Percentiles rank a stretch among this genome's conserved stretches.
Evolutionary conservation across 1,140 invertebrate genomes (phyloP).

Genomic region (Eumeta japonica): DNA sequence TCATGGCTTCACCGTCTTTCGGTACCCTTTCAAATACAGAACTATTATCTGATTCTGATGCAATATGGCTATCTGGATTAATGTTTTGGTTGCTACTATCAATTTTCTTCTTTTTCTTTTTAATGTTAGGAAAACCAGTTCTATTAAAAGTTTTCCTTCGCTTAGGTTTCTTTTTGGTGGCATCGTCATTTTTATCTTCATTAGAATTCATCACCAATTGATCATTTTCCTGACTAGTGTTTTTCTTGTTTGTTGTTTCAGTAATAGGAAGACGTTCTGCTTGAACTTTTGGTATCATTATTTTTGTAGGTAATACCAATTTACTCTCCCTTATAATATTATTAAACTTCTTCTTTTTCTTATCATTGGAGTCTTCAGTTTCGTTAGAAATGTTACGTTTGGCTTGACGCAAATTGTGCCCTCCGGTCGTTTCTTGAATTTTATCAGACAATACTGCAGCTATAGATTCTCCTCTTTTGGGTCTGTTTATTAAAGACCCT

Average conservation of each 20-base stretch:
- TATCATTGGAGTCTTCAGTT: constrained; percentile 39
- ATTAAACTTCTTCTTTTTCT: constrained; percentile 44
- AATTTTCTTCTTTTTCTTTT: constrained; percentile 79
- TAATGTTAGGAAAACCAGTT: constrained; percentile 82
- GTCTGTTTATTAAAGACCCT: constrained; percentile 35
- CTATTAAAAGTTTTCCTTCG: constrained; percentile 78
- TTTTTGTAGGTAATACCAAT: constrained; percentile 40
- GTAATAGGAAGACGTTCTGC: constrained; percentile 30
- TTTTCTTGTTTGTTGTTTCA: constrained; percentile 29
- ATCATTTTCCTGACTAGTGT: constrained; percentile 12
- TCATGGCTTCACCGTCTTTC: constrained; percentile 63
- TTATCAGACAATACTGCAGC: constrained; percentile 52
- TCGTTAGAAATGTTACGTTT: constrained; percentile 47
- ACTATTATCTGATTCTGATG: constrained; percentile 43
- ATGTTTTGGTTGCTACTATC: constrained; percentile 26
- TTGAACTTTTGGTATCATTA: constrained; percentile 39
- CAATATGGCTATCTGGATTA: constrained; percentile 37
- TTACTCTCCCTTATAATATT: constrained; percentile 49
- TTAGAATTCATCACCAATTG: constrained; percentile 15
- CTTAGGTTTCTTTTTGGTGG: constrained; percentile 65
- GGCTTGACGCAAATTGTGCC: constrained; percentile 50
- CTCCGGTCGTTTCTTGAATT: constrained; percentile 46
- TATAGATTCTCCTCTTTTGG: constrained; percentile 51
- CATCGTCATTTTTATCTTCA: constrained; percentile 15
- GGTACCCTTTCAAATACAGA: constrained; percentile 64